phyloP scores from a whole-genome alignment of 2,113 vertebrate genomes.

The Diphyllodes magnificus region DNA sequence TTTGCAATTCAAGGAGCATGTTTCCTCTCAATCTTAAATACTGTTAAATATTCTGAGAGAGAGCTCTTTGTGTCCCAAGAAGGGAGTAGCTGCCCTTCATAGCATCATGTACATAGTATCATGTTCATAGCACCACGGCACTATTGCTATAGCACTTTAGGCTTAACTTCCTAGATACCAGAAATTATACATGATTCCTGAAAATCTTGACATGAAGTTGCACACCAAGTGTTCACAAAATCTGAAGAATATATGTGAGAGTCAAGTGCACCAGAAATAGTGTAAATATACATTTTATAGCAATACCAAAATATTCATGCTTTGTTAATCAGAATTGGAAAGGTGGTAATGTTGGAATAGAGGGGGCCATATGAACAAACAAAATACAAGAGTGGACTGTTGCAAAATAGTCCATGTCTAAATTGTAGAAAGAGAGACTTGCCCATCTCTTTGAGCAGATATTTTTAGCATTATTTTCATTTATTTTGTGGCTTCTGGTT shows the following conservation, averaged over 20 bases:
- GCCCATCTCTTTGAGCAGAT: neutral
- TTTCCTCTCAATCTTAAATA: neutral
- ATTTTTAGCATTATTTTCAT: neutral
- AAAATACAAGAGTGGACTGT: neutral
- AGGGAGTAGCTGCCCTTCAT: neutral
- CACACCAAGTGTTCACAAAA: neutral
- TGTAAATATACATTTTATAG: neutral
- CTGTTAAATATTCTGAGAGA: neutral
- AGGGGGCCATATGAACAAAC: neutral
- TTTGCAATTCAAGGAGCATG: neutral
- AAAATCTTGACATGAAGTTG: neutral
- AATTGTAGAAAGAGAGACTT: neutral
- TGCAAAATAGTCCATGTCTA: neutral
- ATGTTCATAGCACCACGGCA: too few species aligned
- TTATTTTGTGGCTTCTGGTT: neutral
- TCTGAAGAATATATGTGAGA: neutral
- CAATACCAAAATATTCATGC: neutral
- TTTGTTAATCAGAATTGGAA: neutral
- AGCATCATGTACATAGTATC: neutral
- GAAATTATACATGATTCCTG: neutral
- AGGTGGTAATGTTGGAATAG: neutral
- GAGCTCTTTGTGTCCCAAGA: neutral
- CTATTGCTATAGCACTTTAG: neutral
- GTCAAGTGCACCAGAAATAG: neutral
- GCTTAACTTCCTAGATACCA: neutral